A percentile compares a stretch with the other conserved stretches of the same genome.
Conservation (phyloP, 2,113 vertebrate species). For the Butastur rufipennis region DNA sequence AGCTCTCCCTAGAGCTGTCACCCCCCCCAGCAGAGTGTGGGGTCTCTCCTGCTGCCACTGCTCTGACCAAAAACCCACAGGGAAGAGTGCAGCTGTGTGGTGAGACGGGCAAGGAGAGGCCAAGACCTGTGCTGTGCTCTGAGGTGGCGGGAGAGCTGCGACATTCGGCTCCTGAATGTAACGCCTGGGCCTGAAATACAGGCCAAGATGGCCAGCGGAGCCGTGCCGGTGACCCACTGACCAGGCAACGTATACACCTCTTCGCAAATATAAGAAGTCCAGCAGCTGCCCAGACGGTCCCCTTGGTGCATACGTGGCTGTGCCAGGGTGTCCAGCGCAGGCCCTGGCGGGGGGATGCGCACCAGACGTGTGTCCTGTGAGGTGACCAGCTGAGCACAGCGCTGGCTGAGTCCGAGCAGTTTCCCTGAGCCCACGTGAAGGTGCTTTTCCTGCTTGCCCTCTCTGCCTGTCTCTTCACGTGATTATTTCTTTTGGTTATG, state of each 20-base stretch:
- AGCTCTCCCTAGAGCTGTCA: background rate
- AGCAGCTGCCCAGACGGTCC: background rate
- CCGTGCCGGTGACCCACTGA: accelerated
- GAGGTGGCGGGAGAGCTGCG: background rate
- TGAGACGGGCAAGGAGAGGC: background rate
- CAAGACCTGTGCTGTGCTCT: background rate
- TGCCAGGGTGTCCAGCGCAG: no score
- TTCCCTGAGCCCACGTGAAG: background rate
- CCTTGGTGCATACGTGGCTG: no score
- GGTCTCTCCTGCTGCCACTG: background rate
- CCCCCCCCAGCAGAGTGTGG: accelerated
- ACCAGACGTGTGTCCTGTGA: no score
- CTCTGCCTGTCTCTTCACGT: background rate
- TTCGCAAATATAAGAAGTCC: background rate
- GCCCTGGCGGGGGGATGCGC: no score
- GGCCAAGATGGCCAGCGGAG: background rate
- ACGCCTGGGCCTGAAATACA: background rate
- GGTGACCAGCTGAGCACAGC: background rate
- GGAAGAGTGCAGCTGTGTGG: background rate
- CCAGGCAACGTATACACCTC: background rate
- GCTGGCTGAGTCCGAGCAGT: background rate
- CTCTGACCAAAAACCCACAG: background rate
- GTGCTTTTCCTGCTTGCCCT: background rate
- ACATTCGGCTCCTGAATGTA: background rate
- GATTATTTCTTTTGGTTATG: background rate